A percentile compares a stretch with the other conserved stretches of the same genome.
Evolutionary conservation across 2,888 invertebrate genomes (phyloP).

Genomic region (Nomada goodeniana): DNA sequence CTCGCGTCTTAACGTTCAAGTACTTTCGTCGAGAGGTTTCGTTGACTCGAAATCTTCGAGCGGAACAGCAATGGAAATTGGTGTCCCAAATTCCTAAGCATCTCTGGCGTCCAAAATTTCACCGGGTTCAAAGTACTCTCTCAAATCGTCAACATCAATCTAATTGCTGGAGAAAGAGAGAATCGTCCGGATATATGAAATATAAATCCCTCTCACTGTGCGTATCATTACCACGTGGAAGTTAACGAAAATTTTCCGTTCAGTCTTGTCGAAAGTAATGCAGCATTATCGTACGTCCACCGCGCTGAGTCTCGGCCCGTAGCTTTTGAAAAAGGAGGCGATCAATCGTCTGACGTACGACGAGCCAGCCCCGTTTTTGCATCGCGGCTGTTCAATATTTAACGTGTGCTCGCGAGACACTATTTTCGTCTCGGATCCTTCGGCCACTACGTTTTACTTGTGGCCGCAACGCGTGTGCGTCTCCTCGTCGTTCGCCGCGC

Average conservation of each 20-base stretch:
- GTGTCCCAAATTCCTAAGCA: too few relatives aligned
- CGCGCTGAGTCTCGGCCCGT: not conserved
- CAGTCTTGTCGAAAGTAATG: not conserved
- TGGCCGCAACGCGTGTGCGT: slow-evolving; percentile 1
- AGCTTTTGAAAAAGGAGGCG: slow-evolving; percentile 22
- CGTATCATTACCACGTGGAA: too few relatives aligned
- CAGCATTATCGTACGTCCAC: not conserved
- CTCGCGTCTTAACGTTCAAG: not conserved
- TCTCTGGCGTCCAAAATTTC: too few relatives aligned
- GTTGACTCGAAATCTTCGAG: too few relatives aligned
- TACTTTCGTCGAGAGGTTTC: too few relatives aligned
- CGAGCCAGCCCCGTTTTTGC: slow-evolving; percentile 37
- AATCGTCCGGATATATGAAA: too few relatives aligned
- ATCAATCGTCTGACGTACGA: slow-evolving; percentile 38
- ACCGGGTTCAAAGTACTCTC: too few relatives aligned
- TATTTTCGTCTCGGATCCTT: slow-evolving; percentile 54
- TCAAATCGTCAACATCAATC: too few relatives aligned
- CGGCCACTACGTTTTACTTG: slow-evolving; percentile 9
- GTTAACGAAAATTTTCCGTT: not conserved
- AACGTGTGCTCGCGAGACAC: slow-evolving; percentile 30
- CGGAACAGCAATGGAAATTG: too few relatives aligned
- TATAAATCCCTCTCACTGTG: too few relatives aligned
- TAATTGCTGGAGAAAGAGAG: too few relatives aligned
- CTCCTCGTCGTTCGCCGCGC: not conserved
- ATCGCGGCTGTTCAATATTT: slow-evolving; percentile 56